Evolutionary conservation across 1,140 invertebrate species (phyloP), one percentile per base, ranked within the genome.

Genomic region (Cheumatopsyche charites): DNA sequence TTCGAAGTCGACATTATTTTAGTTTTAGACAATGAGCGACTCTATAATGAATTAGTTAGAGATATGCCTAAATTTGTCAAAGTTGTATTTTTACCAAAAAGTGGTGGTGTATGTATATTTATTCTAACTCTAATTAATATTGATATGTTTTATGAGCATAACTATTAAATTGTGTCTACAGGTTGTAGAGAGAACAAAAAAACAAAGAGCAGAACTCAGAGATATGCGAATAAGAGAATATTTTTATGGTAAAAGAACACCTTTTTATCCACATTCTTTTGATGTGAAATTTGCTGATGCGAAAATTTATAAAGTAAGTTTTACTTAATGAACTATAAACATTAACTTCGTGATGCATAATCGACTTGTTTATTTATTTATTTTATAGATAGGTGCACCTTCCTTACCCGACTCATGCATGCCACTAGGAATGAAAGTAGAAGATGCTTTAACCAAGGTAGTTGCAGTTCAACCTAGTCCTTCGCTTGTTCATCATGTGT

Each of bases 1-100:
- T 99, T 99, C 84, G 94, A 98, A 86, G 95, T 97, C 1, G 95
- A 98, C 81, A 90, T 97, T 0, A 95, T 99, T 77, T 85, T 99
- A 72, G 97, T 99, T 0, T 80, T 99, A 61, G 98, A 99, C 82
- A 97, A 99, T 81, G 97, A 99, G 82, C 87, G 96, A 78, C 80
- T 99, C 0, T 98, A 96, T 79, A 98, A 94, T 83, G 96, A 99
- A 84, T 83, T 99, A 41, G 91, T 94, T 36, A 85, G 94, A 69
- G 97, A 98, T 82, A 91, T 98, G 87, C 96, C 96, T 0, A 88
- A 90, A 36, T 95, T 94, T 84, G 95, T 98, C 0, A 94, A 95
- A 85, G 92, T 98, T 17, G 90, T 98, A 0, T 91, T 97, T 77
- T 82, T 97, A 66, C 96, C 96, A 2, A 99, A 99, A 84, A 98